These are phyloP conservation scores for Chironomus tentans DNA, from an alignment of 2,888 invertebrate species.

Conservation along the genomic window DNA sequence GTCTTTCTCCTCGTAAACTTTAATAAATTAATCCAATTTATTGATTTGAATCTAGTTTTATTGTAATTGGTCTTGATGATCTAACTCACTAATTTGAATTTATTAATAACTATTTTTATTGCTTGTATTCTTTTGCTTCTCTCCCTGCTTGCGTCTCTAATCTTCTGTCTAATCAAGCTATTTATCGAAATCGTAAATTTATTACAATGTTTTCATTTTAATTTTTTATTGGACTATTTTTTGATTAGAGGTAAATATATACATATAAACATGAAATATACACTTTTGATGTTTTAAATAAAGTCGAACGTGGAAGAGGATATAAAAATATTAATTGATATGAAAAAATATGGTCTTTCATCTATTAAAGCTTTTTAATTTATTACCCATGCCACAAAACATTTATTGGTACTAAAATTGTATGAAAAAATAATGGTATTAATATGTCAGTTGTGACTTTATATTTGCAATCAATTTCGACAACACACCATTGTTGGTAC, in stretches of 20 bases:
- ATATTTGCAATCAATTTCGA: background rate
- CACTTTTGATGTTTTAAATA: background rate
- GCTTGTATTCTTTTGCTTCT: background rate
- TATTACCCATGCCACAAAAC: background rate
- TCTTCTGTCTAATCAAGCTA: conserved; percentile 13
- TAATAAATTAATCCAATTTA: conserved; percentile 2
- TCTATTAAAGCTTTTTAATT: background rate
- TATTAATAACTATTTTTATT: conserved; percentile 19
- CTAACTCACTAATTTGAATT: conserved; percentile 18
- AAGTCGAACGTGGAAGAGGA: background rate
- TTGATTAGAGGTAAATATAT: background rate
- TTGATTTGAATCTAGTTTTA: background rate
- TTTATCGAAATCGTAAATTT: conserved; percentile 26
- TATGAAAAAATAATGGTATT: background rate
- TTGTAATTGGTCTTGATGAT: background rate
- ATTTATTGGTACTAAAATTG: background rate
- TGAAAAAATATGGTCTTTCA: background rate
- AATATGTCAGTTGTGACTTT: background rate
- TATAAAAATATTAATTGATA: background rate
- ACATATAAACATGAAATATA: background rate
- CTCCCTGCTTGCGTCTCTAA: background rate
- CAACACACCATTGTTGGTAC: background rate
- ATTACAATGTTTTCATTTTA: conserved; percentile 23
- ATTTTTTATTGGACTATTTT: conserved; percentile 5
- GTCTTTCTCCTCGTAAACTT: background rate